These are phyloP conservation scores for Caenorhabditis sinica DNA, from an alignment of 2,888 invertebrate species.

Conservation along the genomic window DNA sequence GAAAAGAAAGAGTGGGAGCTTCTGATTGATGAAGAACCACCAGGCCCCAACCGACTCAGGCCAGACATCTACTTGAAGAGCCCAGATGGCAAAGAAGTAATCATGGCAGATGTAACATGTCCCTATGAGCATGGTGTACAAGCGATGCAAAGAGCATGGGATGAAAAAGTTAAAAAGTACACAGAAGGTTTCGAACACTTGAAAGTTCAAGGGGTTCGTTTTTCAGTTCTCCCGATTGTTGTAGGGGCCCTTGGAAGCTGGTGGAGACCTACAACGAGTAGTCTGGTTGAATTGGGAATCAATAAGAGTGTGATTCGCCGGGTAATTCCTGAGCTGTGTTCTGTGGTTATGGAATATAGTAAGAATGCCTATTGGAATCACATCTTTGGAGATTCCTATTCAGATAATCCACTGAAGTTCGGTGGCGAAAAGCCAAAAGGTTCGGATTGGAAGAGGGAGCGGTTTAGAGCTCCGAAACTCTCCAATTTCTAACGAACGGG, in stretches of 20 bases:
- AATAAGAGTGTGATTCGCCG: no score
- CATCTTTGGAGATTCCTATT: constrained; percentile 5
- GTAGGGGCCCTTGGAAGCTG: no score
- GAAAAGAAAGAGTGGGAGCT: neutral
- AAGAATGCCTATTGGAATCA: constrained; percentile 24
- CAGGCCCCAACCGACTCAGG: neutral
- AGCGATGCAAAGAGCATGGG: constrained; percentile 10
- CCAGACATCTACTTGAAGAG: neutral
- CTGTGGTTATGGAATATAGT: constrained; percentile 15
- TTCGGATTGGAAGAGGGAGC: neutral
- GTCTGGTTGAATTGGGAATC: no score
- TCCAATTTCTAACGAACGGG: no score
- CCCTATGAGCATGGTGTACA: constrained; percentile 11
- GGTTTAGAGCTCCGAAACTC: no score
- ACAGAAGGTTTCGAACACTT: neutral
- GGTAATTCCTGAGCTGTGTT: constrained; percentile 7
- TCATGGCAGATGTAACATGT: constrained; percentile 9
- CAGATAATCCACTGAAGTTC: no score
- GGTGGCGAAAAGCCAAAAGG: no score
- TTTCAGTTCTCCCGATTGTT: no score
- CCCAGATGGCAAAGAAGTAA: neutral
- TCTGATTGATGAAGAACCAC: neutral
- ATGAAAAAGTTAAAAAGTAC: constrained; percentile 11
- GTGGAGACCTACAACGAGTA: no score
- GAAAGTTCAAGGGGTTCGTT: neutral